These are phyloP conservation scores for Platypus cylindrus DNA, from an alignment of 2,888 invertebrate species.

Conservation along the genomic window DNA sequence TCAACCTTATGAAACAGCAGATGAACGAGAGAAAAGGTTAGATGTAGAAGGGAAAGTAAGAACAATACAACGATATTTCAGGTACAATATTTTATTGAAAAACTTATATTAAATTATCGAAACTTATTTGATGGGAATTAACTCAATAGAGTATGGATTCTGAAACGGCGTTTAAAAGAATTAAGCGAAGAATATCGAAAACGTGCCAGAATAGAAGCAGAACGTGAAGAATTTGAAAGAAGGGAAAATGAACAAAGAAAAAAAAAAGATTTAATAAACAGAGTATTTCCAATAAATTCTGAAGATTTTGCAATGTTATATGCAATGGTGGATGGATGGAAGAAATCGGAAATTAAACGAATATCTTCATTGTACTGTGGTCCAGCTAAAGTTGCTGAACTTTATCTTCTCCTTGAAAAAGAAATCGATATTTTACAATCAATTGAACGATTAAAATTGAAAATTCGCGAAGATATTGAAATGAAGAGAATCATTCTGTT, in stretches of 20 bases:
- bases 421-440: conserved; percentile 57
- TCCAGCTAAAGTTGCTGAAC: conserved; percentile 57
- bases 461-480: conserved; percentile 46
- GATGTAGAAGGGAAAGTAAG: conserved; percentile 39
- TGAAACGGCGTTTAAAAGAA: conserved; percentile 38
- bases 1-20: conserved; percentile 52
- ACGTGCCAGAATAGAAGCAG: conserved; percentile 40
- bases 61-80: conserved; percentile 46
- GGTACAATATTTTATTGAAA: too few relatives aligned
- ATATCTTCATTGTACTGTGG: conserved; percentile 52
- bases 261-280: conserved; percentile 46
- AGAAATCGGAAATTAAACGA: conserved; percentile 47
- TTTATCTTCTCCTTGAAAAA: conserved; percentile 56
- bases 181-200: conserved; percentile 40
- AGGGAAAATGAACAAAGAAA: conserved; percentile 42
- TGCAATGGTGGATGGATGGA: conserved; percentile 53
- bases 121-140: too few relatives aligned
- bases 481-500: conserved; percentile 48
- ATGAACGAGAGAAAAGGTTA: conserved; percentile 44
- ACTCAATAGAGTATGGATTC: conserved; percentile 45
- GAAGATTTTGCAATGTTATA: conserved; percentile 66
- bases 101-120: too few relatives aligned
- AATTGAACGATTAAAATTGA: conserved; percentile 53
- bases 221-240: conserved; percentile 35
- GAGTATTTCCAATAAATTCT: conserved; percentile 56